A percentile compares a stretch with the other conserved stretches of the same genome.
phyloP scores from a whole-genome alignment of 2,888 invertebrate genomes.

The Graphium colonna region DNA sequence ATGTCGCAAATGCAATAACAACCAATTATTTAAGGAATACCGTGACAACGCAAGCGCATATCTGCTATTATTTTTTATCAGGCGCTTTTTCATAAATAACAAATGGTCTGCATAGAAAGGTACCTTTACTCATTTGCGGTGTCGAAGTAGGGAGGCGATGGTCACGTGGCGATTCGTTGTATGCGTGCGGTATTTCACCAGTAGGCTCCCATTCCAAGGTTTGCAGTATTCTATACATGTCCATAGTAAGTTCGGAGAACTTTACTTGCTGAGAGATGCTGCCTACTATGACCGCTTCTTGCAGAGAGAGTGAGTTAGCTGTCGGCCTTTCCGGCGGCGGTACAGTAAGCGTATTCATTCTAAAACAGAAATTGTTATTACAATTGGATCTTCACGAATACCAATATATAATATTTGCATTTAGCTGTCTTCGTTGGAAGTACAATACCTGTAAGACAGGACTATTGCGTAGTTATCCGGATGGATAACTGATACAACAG shows the following conservation, averaged over 20 bases:
- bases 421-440: too few relatives aligned
- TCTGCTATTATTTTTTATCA: background rate
- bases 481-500: slow-evolving; percentile 92
- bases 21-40: too few relatives aligned
- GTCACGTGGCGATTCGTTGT: slow-evolving; percentile 62
- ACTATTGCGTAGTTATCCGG: slow-evolving; percentile 92
- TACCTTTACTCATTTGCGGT: slow-evolving; percentile 55
- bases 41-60: too few relatives aligned
- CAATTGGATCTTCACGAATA: too few relatives aligned
- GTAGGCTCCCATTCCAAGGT: slow-evolving; percentile 95
- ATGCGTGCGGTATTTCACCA: slow-evolving; percentile 87
- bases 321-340: slow-evolving; percentile 93
- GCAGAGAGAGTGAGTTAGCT: slow-evolving; percentile 91
- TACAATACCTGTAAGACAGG: slow-evolving; percentile 93
- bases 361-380: too few relatives aligned
- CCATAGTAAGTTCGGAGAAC: slow-evolving; percentile 97
- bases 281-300: slow-evolving; percentile 96
- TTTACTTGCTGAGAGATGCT: slow-evolving; percentile 96
- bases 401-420: too few relatives aligned
- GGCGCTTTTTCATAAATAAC: too few relatives aligned
- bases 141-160: slow-evolving; percentile 78
- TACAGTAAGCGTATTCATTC: slow-evolving; percentile 90
- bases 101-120: slow-evolving; percentile 5
- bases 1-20: too few relatives aligned
- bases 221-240: slow-evolving; percentile 98